Percentiles rank a stretch among this genome's conserved stretches.
phyloP scores from a whole-genome alignment of 2,888 invertebrate genomes.

The Lagria hirta region DNA sequence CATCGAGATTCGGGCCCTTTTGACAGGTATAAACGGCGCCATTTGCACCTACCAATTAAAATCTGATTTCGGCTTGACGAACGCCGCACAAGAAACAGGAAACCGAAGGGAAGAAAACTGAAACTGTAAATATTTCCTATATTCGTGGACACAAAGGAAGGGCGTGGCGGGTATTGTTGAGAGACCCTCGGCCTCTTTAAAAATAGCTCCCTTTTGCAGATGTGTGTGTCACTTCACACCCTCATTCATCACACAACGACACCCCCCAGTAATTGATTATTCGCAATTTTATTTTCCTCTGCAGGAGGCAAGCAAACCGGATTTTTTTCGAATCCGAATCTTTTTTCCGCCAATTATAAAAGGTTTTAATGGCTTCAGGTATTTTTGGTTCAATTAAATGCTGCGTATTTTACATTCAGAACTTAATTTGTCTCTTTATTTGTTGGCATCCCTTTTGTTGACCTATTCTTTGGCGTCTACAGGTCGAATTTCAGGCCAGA shows the following conservation, averaged over 20 bases:
- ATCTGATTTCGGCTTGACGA: not conserved
- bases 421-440: too few relatives aligned
- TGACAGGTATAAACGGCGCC: conserved; percentile 6
- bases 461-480: too few relatives aligned
- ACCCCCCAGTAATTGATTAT: conserved; percentile 37
- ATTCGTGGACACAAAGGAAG: conserved; percentile 21
- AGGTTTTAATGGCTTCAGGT: too few relatives aligned
- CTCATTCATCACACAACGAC: conserved; percentile 40
- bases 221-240: conserved; percentile 44
- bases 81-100: conserved; percentile 17
- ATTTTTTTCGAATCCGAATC: too few relatives aligned
- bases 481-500: too few relatives aligned
- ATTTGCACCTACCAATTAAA: conserved; percentile 6
- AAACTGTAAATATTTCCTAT: conserved; percentile 28
- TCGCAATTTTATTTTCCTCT: conserved; percentile 38
- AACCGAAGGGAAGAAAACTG: conserved; percentile 11
- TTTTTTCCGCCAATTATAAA: too few relatives aligned
- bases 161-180: conserved; percentile 27
- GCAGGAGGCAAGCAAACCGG: too few relatives aligned
- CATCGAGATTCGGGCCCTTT: conserved; percentile 1
- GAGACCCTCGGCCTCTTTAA: conserved; percentile 28
- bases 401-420: too few relatives aligned
- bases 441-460: too few relatives aligned
- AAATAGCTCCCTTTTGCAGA: conserved; percentile 37
- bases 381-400: too few relatives aligned